phyloP scores from a whole-genome alignment of 1,140 invertebrate species.

The Pogonus chalceus region DNA sequence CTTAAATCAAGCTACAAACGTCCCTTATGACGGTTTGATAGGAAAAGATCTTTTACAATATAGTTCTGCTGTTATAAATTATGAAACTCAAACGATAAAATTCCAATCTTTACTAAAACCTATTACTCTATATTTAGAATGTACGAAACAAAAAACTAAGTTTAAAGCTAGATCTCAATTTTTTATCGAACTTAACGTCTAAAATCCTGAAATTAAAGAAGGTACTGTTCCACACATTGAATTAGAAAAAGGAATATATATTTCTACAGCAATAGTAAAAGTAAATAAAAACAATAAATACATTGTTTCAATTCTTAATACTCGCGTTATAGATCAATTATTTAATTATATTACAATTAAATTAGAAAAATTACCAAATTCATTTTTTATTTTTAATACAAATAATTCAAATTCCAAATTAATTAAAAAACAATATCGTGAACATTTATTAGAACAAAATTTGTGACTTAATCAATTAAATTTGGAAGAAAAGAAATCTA shows the following conservation, averaged over 20 bases:
- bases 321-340: neutral
- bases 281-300: neutral
- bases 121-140: neutral
- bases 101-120: neutral
- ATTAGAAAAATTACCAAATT: neutral
- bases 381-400: neutral
- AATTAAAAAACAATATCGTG: neutral
- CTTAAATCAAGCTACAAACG: conserved; percentile 1
- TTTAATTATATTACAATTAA: neutral
- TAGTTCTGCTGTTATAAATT: neutral
- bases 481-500: neutral
- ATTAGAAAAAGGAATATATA: neutral
- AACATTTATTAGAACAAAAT: neutral
- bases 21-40: conserved; percentile 10
- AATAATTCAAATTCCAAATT: neutral
- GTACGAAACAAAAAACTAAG: neutral
- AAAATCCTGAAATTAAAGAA: neutral
- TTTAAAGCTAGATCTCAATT: conserved; percentile 2
- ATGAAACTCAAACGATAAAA: neutral
- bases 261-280: neutral
- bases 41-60: conserved; percentile 6
- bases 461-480: neutral
- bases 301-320: neutral
- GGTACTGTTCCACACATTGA: neutral
- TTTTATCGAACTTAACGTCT: conserved; percentile 1